Conservation (phyloP, 2,797 vertebrate genomes). For the Jordanella pulchra region DNA sequence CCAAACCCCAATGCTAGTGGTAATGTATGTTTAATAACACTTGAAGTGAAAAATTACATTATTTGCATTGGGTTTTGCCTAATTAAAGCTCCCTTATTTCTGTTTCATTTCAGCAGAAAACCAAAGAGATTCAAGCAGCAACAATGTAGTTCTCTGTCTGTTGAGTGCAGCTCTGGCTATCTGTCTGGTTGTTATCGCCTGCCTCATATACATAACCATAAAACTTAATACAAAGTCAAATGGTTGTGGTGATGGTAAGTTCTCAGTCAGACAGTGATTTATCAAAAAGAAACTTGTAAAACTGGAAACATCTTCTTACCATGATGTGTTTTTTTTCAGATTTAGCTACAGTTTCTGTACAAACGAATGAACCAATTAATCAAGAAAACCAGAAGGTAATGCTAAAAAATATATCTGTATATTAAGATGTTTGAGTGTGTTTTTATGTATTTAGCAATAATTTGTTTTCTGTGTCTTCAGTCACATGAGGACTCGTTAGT, state of each 20-base stretch:
- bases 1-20: constrained; percentile 10
- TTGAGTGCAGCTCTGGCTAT: constrained; percentile 7
- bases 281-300: background rate
- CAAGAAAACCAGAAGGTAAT: constrained; percentile 27
- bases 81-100: background rate
- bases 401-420: fast-evolving
- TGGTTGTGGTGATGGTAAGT: constrained; percentile 13
- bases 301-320: fast-evolving
- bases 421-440: fast-evolving
- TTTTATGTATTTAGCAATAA: background rate
- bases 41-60: background rate
- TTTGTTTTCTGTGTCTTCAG: constrained; percentile 16
- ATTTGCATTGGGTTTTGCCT: background rate
- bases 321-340: background rate
- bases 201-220: constrained; percentile 13
- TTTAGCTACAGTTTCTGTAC: background rate
- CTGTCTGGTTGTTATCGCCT: constrained; percentile 11
- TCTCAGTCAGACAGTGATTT: fast-evolving
- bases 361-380: background rate
- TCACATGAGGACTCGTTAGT: constrained; percentile 20
- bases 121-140: constrained; percentile 1
- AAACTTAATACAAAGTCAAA: background rate
- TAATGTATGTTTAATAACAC: constrained; percentile 20
- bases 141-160: background rate
- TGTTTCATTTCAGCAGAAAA: background rate